phyloP scores from a whole-genome alignment of 2,888 invertebrate species.

The Hedychridium roseum region DNA sequence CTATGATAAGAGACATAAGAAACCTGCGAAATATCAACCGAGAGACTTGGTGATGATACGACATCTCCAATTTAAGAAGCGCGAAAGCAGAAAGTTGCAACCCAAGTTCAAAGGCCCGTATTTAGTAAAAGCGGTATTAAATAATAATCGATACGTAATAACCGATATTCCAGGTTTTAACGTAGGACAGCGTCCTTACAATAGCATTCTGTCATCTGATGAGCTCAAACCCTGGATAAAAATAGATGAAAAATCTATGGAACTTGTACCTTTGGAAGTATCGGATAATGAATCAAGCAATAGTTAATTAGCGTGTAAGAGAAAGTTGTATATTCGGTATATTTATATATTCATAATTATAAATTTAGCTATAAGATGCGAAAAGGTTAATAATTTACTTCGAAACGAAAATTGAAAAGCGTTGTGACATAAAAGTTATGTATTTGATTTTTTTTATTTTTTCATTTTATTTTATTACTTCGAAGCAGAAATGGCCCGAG shows the following conservation, averaged over 20 bases:
- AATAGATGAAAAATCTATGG: background rate
- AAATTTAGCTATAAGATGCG: too few relatives aligned
- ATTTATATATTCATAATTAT: too few relatives aligned
- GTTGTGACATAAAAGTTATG: too few relatives aligned
- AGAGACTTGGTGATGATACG: background rate
- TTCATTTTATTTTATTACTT: too few relatives aligned
- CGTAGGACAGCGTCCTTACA: background rate
- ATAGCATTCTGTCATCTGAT: background rate
- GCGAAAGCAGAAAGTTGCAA: background rate
- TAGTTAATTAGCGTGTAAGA: too few relatives aligned
- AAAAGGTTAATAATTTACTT: too few relatives aligned
- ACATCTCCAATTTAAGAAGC: background rate
- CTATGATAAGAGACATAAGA: background rate
- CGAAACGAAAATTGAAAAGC: too few relatives aligned
- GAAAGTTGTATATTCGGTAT: too few relatives aligned
- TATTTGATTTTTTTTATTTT: too few relatives aligned
- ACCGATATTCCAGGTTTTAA: background rate
- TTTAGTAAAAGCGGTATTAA: background rate
- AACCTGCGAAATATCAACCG: background rate
- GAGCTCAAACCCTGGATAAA: background rate
- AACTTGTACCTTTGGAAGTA: too few relatives aligned
- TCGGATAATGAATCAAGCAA: too few relatives aligned
- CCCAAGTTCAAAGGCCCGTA: background rate
- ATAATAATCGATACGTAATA: background rate
- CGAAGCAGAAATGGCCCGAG: too few relatives aligned